These are phyloP conservation scores for Ispidina picta DNA, from an alignment of 2,797 vertebrate species.

Conservation along the genomic window DNA sequence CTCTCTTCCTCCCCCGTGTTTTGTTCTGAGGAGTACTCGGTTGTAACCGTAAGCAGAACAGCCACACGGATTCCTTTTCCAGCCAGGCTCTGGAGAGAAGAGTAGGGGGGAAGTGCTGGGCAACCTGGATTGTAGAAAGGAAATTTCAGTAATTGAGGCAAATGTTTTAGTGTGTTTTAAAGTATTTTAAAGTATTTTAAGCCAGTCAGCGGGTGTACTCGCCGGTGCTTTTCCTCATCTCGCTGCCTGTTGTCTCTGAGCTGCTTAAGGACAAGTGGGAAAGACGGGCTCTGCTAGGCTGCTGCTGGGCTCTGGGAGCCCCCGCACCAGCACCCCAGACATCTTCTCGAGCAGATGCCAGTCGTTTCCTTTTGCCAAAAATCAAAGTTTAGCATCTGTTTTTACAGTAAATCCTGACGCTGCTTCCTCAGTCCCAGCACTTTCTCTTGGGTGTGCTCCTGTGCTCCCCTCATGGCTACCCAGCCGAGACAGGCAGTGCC, in stretches of 20 bases:
- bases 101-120: neutral
- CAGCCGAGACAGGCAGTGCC: rapidly evolving
- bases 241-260: neutral
- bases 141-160: neutral
- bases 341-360: neutral
- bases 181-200: neutral
- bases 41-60: neutral
- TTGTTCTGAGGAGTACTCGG: neutral
- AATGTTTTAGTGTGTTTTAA: rapidly evolving
- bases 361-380: neutral
- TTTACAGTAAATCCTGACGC: neutral
- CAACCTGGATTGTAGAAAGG: neutral
- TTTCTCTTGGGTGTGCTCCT: neutral
- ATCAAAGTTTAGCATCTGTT: neutral
- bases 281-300: neutral
- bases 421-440: neutral
- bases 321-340: neutral
- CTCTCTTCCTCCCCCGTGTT: neutral
- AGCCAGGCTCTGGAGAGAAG: neutral
- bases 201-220: neutral
- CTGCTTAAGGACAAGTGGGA: too few species aligned
- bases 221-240: rapidly evolving
- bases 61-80: neutral
- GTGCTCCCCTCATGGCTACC: rapidly evolving
- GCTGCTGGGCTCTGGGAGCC: neutral